Conservation (phyloP, 2,888 invertebrate species). For the Rhyacophila evoluta region DNA sequence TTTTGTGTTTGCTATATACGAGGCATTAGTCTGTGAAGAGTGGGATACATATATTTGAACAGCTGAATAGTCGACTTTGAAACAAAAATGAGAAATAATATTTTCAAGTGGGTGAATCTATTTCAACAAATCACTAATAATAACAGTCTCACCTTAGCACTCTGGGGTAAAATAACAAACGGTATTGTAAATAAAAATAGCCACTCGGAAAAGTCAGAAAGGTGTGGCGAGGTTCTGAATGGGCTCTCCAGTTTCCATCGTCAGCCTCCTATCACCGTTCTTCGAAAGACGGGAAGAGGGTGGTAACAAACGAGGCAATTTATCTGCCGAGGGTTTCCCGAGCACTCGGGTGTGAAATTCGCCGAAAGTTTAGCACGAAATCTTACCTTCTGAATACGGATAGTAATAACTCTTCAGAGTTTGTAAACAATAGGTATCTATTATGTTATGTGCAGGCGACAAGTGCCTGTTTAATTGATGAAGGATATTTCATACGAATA, state of each 20-base stretch:
- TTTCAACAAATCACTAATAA: not conserved
- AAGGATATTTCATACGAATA: not conserved
- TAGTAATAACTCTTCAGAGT: not conserved
- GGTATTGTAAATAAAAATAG: constrained; percentile 7
- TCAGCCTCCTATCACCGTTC: not conserved
- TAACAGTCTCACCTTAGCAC: not conserved
- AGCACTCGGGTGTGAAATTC: not conserved
- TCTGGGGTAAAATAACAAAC: not conserved
- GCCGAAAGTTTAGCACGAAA: constrained; percentile 2
- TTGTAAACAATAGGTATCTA: constrained; percentile 14
- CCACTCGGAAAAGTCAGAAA: not conserved
- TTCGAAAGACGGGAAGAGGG: not conserved
- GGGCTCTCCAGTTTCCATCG: constrained; percentile 7
- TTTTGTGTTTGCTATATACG: too few species aligned
- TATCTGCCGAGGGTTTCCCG: not conserved
- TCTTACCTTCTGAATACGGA: not conserved
- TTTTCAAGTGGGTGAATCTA: too few species aligned
- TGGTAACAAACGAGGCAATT: constrained; percentile 22
- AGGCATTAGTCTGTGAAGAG: too few species aligned
- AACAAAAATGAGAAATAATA: not conserved
- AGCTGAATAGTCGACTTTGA: not conserved
- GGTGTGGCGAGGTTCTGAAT: constrained; percentile 8
- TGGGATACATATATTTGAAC: not conserved
- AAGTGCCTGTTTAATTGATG: not conserved
- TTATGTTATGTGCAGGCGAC: not conserved